Evolutionary conservation across 2,113 vertebrate genomes (phyloP), one percentile per base, ranked within the genome.

Genomic region (Melanerpes aurifrons): DNA sequence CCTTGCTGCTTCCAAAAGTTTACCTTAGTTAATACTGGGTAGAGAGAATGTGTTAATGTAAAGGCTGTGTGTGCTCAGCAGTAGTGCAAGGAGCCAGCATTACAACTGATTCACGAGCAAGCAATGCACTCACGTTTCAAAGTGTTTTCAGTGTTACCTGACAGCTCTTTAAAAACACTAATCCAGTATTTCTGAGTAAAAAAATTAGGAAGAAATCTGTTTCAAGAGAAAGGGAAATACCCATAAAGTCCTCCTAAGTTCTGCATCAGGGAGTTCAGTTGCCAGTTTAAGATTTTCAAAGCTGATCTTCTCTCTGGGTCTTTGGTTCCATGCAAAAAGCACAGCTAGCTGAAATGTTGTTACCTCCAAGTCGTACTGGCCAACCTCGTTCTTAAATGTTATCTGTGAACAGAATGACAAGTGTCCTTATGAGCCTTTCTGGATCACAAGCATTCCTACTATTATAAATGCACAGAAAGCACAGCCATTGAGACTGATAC

Each of bases 271-370:
- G 68, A 99, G 98, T 95, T 99, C 99, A 4, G 99, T 99, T 91
- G 99, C 99, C 80, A 99, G 96, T 95, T 99, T 99, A 71, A 99
- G 98, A 97, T 99, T 99, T 97, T 99, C 99, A 94, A 99, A 99
- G 97, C 99, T 99, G 98, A 99, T 99, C 96, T 99, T 98, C 96
- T 99, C 99, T 97, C 99, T 97, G 21, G 99, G 99, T 98, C 99
- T 98, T 98, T 99, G 99, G 98, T 99, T 99, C 99, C 99, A 99
- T 1, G 99, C 99, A 91, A 99, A 99, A 87, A 99, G 95, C 79
- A 99, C 99, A 43, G 99, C 99, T 89, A 99, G 97, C 96, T 99
- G 99, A 97, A 99, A 99, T 4, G 99, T 99, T 35, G 99, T 99
- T 75, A 99, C 99, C 97, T 99, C 99, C 97, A 99, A 98, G 96